phyloP scores from a whole-genome alignment of 1,140 invertebrate genomes.

The Lerema accius region DNA sequence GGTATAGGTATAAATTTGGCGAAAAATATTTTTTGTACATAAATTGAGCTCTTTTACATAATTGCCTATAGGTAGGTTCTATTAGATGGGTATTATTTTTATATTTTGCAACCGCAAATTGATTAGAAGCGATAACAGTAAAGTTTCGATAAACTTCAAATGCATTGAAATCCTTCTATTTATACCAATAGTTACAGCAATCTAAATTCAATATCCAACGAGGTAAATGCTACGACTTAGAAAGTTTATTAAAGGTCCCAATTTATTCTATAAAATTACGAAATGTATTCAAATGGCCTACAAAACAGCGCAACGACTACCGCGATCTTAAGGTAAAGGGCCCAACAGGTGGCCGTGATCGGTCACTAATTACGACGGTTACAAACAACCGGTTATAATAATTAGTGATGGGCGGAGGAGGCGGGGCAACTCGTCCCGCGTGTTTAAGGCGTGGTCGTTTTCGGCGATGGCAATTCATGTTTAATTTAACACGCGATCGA shows the following conservation, averaged over 20 bases:
- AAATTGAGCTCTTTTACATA: too few relatives aligned
- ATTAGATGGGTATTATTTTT: too few relatives aligned
- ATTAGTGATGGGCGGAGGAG: conserved; percentile 73
- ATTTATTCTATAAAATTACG: background rate
- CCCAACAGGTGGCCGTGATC: conserved; percentile 65
- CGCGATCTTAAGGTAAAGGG: conserved; percentile 19
- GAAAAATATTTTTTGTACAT: too few relatives aligned
- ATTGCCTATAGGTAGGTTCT: too few relatives aligned
- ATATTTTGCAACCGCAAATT: too few relatives aligned
- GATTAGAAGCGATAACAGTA: too few relatives aligned
- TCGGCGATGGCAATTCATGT: conserved; percentile 70
- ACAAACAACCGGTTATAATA: conserved; percentile 77
- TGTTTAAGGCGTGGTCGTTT: conserved; percentile 69
- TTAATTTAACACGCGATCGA: conserved; percentile 67
- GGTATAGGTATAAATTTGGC: too few relatives aligned
- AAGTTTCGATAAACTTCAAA: too few relatives aligned
- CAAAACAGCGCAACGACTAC: conserved; percentile 18
- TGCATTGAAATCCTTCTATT: too few relatives aligned
- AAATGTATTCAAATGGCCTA: background rate
- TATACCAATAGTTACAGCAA: too few relatives aligned
- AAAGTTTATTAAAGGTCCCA: background rate
- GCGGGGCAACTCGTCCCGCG: conserved; percentile 47
- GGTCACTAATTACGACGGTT: conserved; percentile 66
- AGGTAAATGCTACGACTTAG: too few relatives aligned
- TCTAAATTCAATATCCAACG: too few relatives aligned